These are phyloP conservation scores for Nephotettix cincticeps DNA, from an alignment of 1,140 invertebrate genomes.

Conservation along the genomic window DNA sequence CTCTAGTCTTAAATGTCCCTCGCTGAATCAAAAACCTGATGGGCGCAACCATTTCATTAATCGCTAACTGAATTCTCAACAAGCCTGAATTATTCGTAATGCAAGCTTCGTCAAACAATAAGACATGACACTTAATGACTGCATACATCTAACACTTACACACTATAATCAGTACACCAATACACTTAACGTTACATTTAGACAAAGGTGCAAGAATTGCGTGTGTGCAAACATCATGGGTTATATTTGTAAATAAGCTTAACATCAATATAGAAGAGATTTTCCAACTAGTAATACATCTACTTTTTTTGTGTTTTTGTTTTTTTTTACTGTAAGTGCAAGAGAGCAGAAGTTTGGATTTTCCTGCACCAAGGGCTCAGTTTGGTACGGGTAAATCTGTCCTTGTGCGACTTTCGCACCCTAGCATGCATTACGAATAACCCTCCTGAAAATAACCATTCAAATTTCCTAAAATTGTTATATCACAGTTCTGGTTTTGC, in stretches of 20 bases:
- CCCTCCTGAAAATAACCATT: not conserved
- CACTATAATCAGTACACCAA: slow-evolving; percentile 3
- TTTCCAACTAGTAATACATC: not conserved
- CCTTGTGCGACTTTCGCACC: not conserved
- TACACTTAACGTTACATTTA: slow-evolving; percentile 9
- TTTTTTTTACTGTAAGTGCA: slow-evolving; percentile 10
- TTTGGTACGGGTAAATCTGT: not conserved
- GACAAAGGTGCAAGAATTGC: not conserved
- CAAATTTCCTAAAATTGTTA: too few species aligned
- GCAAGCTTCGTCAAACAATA: not conserved
- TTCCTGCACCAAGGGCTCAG: slow-evolving; percentile 7
- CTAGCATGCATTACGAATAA: slow-evolving; percentile 3
- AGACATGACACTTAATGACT: not conserved
- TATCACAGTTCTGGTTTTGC: too few species aligned
- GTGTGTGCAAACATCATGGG: slow-evolving; percentile 1
- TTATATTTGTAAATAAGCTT: not conserved
- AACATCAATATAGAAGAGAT: slow-evolving; percentile 6
- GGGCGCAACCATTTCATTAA: too few species aligned
- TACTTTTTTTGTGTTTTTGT: slow-evolving; percentile 10
- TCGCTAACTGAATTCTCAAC: too few species aligned
- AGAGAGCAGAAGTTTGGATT: not conserved
- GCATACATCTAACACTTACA: slow-evolving; percentile 9
- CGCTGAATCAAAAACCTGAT: too few species aligned
- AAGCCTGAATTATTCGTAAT: slow-evolving; percentile 5
- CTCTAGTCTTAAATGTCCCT: too few species aligned